Evolutionary conservation across 35 echinoderm and acorn worm species (phyloP), one percentile per base, ranked within the genome.

Genomic region (Strongylocentrotus purpuratus): DNA sequence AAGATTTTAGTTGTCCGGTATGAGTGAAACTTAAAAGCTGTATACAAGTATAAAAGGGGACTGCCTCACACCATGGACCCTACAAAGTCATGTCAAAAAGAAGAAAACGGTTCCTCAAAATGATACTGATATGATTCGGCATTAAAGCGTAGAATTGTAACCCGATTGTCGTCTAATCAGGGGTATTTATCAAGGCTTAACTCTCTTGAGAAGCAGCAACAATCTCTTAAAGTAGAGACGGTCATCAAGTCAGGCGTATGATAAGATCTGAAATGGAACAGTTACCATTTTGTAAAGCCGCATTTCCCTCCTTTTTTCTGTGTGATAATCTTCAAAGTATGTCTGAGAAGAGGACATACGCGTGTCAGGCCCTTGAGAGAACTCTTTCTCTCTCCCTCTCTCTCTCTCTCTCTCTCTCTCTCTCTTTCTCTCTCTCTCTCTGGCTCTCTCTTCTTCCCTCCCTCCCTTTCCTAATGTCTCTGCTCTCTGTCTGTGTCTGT

Each of bases 211-310:
- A 78, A 78, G 65, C 20, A 78, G 65, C 65, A 78, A 78, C 65
- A 78, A 78, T 78, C 65, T 78, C n/a, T 78, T 8, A 28, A 78
- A 78, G 65, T 78, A 78, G 65, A 78, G 65, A 78, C 65, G 65
- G 65, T 78, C 65, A 78, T 78, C 65, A 78, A 78, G 87, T 46
- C 87, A 89, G 32, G 87, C 87, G 87, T 46, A 31, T 17, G 87
- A 89, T 89, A 46, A 46, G 87, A 89, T 89, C 87, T 89, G 87
- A 89, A 89, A 89, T 89, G 32, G 87, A 89, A 89, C 87, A 89
- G 65, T 78, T 78, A 78, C 65, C 20, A 78, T n/a, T 78, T 78
- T 22, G 65, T 28, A 78, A n/a, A 78, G 20, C 65, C 65, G 65
- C 65, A 22, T 28, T 28, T 78, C 65, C 65, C 20, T 78, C 65